phyloP scores from a whole-genome alignment of 2,113 vertebrate species.

The Bubo scandiacus region DNA sequence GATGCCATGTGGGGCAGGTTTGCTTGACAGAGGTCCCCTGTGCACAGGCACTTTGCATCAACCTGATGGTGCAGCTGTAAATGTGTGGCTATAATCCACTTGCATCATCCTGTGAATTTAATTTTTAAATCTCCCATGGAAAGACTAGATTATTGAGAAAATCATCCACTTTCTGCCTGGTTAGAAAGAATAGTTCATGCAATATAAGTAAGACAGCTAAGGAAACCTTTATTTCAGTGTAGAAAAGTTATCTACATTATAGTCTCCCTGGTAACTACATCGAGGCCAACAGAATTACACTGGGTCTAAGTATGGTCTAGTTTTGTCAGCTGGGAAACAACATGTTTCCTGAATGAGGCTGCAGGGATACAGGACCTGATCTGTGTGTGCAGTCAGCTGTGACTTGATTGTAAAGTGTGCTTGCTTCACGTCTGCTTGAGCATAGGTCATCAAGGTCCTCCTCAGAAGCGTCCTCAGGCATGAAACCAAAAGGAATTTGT shows the following conservation, averaged over 20 bases:
- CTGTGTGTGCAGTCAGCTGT: not conserved
- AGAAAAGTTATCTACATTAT: not conserved
- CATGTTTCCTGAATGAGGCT: not conserved
- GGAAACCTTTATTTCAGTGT: not conserved
- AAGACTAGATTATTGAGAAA: not conserved
- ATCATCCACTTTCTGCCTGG: not conserved
- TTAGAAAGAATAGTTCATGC: not conserved
- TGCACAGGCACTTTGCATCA: not conserved
- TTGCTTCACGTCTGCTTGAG: not conserved
- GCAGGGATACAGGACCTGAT: not conserved
- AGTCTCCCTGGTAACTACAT: not conserved
- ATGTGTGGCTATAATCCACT: not conserved
- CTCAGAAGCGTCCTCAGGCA: not conserved
- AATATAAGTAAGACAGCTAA: not conserved
- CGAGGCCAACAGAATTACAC: not conserved
- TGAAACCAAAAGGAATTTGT: slow-evolving; percentile 34
- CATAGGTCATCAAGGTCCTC: not conserved
- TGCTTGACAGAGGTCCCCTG: not conserved
- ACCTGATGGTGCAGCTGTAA: not conserved
- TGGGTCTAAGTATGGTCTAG: not conserved
- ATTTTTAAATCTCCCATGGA: not conserved
- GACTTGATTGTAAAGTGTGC: not conserved
- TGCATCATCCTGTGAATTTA: not conserved
- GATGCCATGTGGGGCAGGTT: not conserved
- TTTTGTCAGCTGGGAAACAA: not conserved